These are phyloP conservation scores for Anhinga rufa DNA, from an alignment of 2,113 vertebrate species.

Conservation along the genomic window DNA sequence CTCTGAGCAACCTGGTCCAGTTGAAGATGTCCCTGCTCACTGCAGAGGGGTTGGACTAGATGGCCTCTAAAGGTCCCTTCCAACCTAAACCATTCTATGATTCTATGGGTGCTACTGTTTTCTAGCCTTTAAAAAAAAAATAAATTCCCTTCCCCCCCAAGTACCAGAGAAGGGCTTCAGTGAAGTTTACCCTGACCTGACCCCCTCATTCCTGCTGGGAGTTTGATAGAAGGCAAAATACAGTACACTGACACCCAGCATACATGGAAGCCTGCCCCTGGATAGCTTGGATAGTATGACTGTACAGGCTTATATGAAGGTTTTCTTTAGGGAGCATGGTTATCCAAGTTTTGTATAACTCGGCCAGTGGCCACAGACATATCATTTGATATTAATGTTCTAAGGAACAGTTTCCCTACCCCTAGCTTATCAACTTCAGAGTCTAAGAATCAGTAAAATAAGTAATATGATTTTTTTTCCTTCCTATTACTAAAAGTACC, in stretches of 20 bases:
- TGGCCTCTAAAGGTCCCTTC: no score
- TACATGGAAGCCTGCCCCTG: background rate
- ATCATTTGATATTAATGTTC: background rate
- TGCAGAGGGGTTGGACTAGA: no score
- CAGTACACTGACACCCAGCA: background rate
- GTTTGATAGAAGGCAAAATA: background rate
- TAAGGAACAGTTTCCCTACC: background rate
- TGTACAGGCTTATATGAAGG: background rate
- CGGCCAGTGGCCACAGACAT: background rate
- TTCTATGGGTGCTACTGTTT: background rate
- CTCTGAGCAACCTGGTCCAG: no score
- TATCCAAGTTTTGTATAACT: background rate
- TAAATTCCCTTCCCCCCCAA: background rate
- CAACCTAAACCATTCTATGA: no score
- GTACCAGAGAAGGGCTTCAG: background rate
- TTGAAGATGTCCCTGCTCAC: no score
- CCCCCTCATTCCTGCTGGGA: background rate
- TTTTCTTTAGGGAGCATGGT: background rate
- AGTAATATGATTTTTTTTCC: background rate
- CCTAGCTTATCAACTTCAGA: background rate
- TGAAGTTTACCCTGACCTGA: background rate
- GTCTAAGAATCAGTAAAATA: background rate
- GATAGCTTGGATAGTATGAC: background rate
- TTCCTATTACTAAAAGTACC: background rate
- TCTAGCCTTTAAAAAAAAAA: background rate